Evolutionary conservation across 2,113 vertebrate genomes (phyloP).

Genomic region (Silurus glanis): DNA sequence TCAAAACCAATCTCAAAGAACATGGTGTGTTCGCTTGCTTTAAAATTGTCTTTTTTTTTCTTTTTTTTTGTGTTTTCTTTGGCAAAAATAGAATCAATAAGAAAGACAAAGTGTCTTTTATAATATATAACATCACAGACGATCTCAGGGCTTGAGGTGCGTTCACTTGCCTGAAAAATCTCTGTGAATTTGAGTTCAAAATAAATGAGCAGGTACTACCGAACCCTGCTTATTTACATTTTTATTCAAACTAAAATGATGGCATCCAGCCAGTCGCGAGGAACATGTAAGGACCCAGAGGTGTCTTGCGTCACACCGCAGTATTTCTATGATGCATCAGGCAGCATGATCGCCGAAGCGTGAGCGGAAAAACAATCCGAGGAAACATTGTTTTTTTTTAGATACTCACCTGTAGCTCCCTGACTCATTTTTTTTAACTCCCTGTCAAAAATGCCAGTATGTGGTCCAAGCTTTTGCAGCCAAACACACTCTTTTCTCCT

Average conservation of each 20-base stretch:
- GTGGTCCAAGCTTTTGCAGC: not conserved
- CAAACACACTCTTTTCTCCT: not conserved
- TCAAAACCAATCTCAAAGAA: no score
- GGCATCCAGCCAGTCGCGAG: not conserved
- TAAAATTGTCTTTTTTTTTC: no score
- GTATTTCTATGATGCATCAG: not conserved
- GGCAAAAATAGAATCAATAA: no score
- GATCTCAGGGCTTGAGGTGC: not conserved
- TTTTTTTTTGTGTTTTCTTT: no score
- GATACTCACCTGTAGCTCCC: conserved; percentile 11
- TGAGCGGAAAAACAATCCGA: conserved; percentile 10
- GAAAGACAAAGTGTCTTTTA: not conserved
- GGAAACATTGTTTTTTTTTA: conserved; percentile 22
- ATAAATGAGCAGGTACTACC: not conserved
- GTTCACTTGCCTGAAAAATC: not conserved
- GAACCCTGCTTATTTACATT: not conserved
- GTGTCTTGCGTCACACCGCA: not conserved
- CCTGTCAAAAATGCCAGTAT: conserved; percentile 23
- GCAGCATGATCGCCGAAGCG: conserved; percentile 5
- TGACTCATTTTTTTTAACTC: conserved; percentile 23
- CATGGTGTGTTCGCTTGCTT: no score
- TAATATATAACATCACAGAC: not conserved
- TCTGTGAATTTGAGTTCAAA: not conserved
- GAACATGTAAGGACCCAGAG: conserved; percentile 12
- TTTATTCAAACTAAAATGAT: not conserved